Evolutionary conservation across 2,113 vertebrate species (phyloP).

Genomic region (Passer montanus): DNA sequence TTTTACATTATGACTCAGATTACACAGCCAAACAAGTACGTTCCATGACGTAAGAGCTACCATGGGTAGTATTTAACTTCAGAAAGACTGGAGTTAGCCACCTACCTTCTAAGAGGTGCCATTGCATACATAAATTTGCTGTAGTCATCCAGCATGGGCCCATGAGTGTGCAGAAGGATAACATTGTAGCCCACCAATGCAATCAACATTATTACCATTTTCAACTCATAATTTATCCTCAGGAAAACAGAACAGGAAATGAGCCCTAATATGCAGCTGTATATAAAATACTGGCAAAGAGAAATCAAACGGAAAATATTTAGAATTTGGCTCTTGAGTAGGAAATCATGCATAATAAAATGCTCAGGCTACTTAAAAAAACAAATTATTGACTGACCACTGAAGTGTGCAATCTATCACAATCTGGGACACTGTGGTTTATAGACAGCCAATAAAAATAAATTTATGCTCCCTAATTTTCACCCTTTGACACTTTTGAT

Average conservation of each 20-base stretch:
- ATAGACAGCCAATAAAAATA: not conserved
- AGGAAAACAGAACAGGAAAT: conserved; percentile 97
- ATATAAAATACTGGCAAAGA: conserved; percentile 90
- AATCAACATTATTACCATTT: conserved; percentile 94
- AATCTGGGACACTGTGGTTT: not conserved
- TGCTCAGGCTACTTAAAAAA: not conserved
- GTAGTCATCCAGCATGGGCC: conserved; percentile 88
- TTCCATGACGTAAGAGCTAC: not conserved
- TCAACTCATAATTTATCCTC: conserved; percentile 95
- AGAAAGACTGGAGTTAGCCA: not conserved
- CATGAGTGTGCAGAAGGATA: conserved; percentile 92
- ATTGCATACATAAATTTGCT: conserved; percentile 87
- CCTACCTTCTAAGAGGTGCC: conserved; percentile 86
- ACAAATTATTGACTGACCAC: not conserved
- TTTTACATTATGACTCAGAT: not conserved
- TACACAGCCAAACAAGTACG: not conserved
- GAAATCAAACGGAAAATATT: not conserved
- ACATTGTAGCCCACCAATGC: conserved; percentile 90
- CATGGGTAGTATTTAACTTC: not conserved
- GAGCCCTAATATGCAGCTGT: conserved; percentile 95
- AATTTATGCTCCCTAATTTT: not conserved
- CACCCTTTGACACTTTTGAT: not conserved
- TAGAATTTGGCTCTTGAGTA: not conserved
- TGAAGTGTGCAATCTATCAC: not conserved
- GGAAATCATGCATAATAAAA: not conserved